A percentile compares a stretch with the other conserved stretches of the same genome.
Conservation (phyloP, 1,140 invertebrate species). For the Drosophila pandora region DNA sequence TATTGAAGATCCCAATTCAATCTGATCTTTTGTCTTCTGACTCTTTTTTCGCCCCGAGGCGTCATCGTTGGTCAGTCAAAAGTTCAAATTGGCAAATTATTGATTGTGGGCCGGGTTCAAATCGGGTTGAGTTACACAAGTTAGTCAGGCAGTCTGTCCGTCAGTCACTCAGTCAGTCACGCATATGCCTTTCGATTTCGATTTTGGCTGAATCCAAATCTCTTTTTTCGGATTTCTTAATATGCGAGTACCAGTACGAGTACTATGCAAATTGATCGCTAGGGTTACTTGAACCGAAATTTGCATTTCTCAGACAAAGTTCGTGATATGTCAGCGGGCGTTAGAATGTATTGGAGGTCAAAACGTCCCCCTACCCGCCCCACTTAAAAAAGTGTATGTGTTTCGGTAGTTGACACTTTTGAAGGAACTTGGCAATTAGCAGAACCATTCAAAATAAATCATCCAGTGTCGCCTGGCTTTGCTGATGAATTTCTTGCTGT, state of each 20-base stretch:
- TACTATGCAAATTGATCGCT: constrained; percentile 65
- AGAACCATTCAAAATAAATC: constrained; percentile 39
- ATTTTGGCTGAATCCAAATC: constrained; percentile 63
- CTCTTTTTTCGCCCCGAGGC: constrained; percentile 15
- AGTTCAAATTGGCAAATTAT: constrained; percentile 43
- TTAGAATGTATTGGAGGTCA: constrained; percentile 66
- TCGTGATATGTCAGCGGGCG: constrained; percentile 76
- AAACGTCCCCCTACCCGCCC: not conserved
- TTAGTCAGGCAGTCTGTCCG: constrained; percentile 20
- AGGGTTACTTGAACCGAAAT: constrained; percentile 27
- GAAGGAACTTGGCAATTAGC: constrained; percentile 36
- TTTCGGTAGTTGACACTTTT: constrained; percentile 42
- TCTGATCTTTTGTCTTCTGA: constrained; percentile 9
- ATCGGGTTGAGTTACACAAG: constrained; percentile 30
- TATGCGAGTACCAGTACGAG: constrained; percentile 37
- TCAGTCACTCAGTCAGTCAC: constrained; percentile 43
- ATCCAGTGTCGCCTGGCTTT: constrained; percentile 27
- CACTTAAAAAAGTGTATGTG: not conserved
- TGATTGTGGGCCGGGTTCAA: constrained; percentile 31
- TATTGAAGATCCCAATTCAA: constrained; percentile 17
- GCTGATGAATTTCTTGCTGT: constrained; percentile 21
- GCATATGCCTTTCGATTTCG: constrained; percentile 59
- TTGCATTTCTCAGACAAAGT: constrained; percentile 67
- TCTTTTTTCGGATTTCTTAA: constrained; percentile 63
- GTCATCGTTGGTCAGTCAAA: constrained; percentile 37